Percentiles rank a stretch among this genome's conserved stretches.
Conservation (phyloP, 1,140 invertebrate species). For the Temnothorax nylanderi region DNA sequence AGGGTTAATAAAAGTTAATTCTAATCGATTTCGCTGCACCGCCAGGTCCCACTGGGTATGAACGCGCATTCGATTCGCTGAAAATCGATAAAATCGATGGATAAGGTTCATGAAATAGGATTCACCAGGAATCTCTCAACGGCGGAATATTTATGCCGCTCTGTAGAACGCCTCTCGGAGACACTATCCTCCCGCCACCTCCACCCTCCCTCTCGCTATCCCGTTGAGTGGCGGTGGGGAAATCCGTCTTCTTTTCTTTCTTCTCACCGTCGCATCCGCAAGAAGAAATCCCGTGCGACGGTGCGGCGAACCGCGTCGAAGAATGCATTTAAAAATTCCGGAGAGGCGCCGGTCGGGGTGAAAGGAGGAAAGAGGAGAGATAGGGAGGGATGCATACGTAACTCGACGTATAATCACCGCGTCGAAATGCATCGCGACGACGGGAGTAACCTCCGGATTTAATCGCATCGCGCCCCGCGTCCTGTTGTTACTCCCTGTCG, state of each 20-base stretch:
- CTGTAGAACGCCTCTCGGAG: conserved; percentile 36
- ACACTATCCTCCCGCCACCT: conserved; percentile 13
- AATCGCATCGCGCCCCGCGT: conserved; percentile 41
- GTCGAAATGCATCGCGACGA: conserved; percentile 41
- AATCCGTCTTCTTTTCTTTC: conserved; percentile 28
- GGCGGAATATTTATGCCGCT: conserved; percentile 47
- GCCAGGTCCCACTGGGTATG: not conserved
- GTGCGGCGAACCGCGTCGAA: conserved; percentile 59
- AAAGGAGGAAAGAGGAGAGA: not conserved
- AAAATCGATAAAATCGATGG: conserved; percentile 44
- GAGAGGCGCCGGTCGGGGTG: conserved; percentile 26
- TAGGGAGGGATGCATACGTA: conserved; percentile 34
- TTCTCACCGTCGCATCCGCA: conserved; percentile 13
- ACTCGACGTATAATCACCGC: conserved; percentile 43
- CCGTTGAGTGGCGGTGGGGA: not conserved
- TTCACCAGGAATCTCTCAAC: conserved; percentile 27
- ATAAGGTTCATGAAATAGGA: conserved; percentile 29
- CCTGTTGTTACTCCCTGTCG: conserved; percentile 19
- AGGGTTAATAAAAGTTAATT: conserved; percentile 48
- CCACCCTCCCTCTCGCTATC: not conserved
- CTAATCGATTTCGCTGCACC: conserved; percentile 30
- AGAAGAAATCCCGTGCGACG: conserved; percentile 62
- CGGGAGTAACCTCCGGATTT: conserved; percentile 21
- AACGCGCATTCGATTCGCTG: conserved; percentile 20
- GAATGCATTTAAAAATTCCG: conserved; percentile 69